These are phyloP conservation scores for Pemphigus obesinymphae DNA, from an alignment of 1,140 invertebrate species.

Conservation along the genomic window DNA sequence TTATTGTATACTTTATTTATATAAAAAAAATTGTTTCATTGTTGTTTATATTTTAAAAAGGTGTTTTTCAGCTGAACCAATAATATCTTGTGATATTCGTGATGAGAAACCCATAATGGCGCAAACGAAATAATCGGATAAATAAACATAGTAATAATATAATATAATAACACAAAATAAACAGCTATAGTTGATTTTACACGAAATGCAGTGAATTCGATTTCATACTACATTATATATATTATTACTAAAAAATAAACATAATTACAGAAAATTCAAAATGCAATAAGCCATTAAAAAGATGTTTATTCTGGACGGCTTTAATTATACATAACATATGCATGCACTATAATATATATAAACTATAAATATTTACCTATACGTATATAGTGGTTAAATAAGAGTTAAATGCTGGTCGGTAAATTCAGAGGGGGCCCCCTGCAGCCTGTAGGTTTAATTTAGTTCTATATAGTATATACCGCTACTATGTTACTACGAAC, in stretches of 20 bases:
- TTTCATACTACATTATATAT: neutral
- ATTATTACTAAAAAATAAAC: neutral
- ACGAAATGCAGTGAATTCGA: neutral
- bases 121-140: neutral
- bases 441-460: too few species aligned
- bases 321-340: too few species aligned
- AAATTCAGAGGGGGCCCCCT: too few species aligned
- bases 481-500: too few species aligned
- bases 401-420: too few species aligned
- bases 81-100: neutral
- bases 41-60: neutral
- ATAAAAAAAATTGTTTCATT: neutral
- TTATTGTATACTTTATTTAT: neutral
- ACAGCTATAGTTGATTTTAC: neutral
- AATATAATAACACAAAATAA: neutral
- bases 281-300: neutral
- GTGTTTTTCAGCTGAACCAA: conserved; percentile 17
- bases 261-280: neutral
- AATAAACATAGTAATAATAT: neutral
- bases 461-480: too few species aligned
- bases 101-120: neutral
- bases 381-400: too few species aligned
- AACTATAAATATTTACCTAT: too few species aligned
- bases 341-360: too few species aligned
- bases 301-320: too few species aligned